Conservation (phyloP, 2,113 vertebrate species). For the Ochotona curzoniae region DNA sequence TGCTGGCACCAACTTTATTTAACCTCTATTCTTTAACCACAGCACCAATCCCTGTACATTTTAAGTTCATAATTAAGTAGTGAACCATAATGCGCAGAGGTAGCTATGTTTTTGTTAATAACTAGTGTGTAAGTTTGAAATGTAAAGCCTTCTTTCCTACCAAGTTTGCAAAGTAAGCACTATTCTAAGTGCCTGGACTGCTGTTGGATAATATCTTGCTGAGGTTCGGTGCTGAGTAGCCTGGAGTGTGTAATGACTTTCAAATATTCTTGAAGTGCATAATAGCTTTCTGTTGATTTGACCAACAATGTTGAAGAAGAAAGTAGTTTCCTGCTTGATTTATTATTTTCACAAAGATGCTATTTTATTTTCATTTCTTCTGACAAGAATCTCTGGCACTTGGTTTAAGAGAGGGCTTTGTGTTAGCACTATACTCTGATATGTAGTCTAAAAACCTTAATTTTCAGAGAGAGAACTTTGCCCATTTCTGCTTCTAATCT, state of each 20-base stretch:
- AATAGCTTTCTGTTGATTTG: slow-evolving; percentile 19
- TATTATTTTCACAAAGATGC: background rate
- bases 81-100: background rate
- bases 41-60: background rate
- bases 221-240: background rate
- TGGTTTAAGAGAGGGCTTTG: slow-evolving; percentile 11
- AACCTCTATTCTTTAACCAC: too few relatives aligned
- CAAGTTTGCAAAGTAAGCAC: background rate
- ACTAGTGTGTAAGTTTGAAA: slow-evolving; percentile 44
- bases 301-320: slow-evolving; percentile 3
- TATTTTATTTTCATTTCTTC: slow-evolving; percentile 33
- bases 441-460: slow-evolving; percentile 3
- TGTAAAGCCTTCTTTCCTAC: slow-evolving; percentile 25
- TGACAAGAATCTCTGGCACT: slow-evolving; percentile 1
- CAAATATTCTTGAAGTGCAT: background rate
- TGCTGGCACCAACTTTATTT: too few relatives aligned
- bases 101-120: slow-evolving; percentile 50
- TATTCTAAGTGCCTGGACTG: background rate
- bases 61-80: slow-evolving; percentile 43
- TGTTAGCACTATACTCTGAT: background rate
- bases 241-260: background rate
- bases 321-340: slow-evolving; percentile 33
- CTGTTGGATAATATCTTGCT: background rate
- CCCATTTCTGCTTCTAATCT: slow-evolving; percentile 27
- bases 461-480: slow-evolving; percentile 12